These are phyloP conservation scores for Pristionchus japonicus DNA, from an alignment of 2,888 invertebrate species.

Conservation along the genomic window DNA sequence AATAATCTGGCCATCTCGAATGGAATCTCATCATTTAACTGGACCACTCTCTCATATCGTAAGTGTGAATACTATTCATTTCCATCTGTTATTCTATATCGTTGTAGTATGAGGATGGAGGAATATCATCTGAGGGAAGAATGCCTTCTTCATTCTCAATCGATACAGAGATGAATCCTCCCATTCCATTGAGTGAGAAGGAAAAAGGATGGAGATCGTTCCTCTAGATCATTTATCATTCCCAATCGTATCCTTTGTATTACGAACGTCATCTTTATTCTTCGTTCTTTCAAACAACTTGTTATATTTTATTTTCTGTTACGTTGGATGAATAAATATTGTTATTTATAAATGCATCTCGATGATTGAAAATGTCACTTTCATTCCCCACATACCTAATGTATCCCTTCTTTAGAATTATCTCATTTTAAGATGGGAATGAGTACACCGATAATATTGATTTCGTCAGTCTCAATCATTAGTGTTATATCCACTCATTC, in stretches of 20 bases:
- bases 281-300: too few species aligned
- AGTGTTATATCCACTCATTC: neutral
- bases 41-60: conserved; percentile 35
- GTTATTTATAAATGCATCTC: too few species aligned
- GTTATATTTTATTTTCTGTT: too few species aligned
- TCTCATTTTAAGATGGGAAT: neutral
- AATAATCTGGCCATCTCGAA: conserved; percentile 21
- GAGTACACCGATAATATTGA: neutral
- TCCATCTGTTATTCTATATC: neutral
- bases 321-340: too few species aligned
- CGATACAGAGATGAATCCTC: conserved; percentile 40
- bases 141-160: neutral
- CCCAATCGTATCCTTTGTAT: neutral
- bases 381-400: too few species aligned
- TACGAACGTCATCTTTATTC: neutral
- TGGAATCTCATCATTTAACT: conserved; percentile 8
- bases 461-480: neutral
- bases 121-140: neutral
- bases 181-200: neutral
- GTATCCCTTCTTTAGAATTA: too few species aligned
- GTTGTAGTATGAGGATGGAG: conserved; percentile 22
- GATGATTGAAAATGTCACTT: too few species aligned
- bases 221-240: neutral
- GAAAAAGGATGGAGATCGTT: neutral
- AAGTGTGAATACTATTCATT: neutral